Conservation (phyloP, 2,113 vertebrate genomes). For the Zootoca vivipara region DNA sequence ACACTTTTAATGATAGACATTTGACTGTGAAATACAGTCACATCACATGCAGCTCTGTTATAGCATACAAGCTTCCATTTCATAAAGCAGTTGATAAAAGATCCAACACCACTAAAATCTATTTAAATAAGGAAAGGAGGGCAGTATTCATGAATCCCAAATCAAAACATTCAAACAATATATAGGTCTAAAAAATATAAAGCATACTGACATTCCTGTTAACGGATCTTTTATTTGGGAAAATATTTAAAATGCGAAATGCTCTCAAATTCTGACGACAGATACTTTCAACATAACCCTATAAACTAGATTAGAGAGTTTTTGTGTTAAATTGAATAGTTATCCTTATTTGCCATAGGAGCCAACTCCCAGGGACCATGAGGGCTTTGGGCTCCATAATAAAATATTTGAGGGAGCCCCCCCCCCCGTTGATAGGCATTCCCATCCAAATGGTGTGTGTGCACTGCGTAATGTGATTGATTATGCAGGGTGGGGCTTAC, state of each 20-base stretch:
- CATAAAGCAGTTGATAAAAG: background rate
- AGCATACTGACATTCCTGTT: background rate
- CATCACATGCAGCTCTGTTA: background rate
- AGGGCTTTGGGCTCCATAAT: too few species aligned
- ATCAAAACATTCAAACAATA: background rate
- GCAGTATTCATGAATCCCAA: background rate
- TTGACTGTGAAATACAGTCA: background rate
- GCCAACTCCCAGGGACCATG: too few species aligned
- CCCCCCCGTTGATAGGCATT: too few species aligned
- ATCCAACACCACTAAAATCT: background rate
- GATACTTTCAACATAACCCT: background rate
- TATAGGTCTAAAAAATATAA: background rate
- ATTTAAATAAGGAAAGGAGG: background rate
- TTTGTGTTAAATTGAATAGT: background rate
- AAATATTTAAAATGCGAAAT: background rate
- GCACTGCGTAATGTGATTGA: too few species aligned
- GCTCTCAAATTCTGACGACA: background rate
- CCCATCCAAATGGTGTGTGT: too few species aligned
- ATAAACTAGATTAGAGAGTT: background rate
- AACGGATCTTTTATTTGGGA: background rate
- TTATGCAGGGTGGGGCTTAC: too few species aligned
- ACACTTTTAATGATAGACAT: background rate
- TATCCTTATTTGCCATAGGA: too few species aligned
- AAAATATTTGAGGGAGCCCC: too few species aligned
- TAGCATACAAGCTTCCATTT: background rate